These are phyloP conservation scores for Synergus japonicus DNA, from an alignment of 2,888 invertebrate genomes.

Conservation along the genomic window DNA sequence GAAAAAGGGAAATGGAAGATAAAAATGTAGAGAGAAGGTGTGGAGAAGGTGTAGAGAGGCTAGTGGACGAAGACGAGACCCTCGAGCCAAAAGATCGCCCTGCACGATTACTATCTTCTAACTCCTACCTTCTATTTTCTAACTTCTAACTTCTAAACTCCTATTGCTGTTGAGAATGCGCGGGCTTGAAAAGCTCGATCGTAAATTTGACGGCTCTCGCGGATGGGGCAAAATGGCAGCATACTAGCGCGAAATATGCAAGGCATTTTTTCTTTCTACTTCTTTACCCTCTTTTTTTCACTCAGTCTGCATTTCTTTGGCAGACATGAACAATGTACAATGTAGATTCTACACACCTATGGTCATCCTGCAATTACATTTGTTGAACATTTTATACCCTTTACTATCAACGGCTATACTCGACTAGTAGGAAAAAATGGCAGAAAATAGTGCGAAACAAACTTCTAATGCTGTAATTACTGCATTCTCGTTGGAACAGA, in stretches of 20 bases:
- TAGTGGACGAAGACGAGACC: conserved; percentile 41
- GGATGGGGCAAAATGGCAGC: conserved; percentile 36
- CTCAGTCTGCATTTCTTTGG: not conserved
- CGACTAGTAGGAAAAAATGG: not conserved
- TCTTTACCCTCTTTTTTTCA: conserved; percentile 25
- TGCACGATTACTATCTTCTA: conserved; percentile 47
- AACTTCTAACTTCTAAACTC: conserved; percentile 20
- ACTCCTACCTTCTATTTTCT: conserved; percentile 24
- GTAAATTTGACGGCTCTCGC: conserved; percentile 19
- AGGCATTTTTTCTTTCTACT: conserved; percentile 24
- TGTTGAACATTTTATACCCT: not conserved
- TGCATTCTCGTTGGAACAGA: too few relatives aligned
- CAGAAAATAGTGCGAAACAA: not conserved
- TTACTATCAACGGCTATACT: too few relatives aligned
- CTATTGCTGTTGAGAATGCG: conserved; percentile 7
- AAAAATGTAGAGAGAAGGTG: conserved; percentile 43
- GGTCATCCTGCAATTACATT: not conserved
- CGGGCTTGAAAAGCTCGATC: conserved; percentile 39
- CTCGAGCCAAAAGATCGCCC: conserved; percentile 51
- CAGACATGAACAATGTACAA: not conserved
- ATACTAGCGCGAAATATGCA: conserved; percentile 41
- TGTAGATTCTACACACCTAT: not conserved
- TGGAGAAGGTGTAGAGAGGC: not conserved
- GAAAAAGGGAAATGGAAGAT: conserved; percentile 37
- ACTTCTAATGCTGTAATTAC: too few relatives aligned